A percentile compares a stretch with the other conserved stretches of the same genome.
These are phyloP conservation scores for Noctua fimbriata DNA, from an alignment of 2,888 invertebrate species.

Conservation along the genomic window DNA sequence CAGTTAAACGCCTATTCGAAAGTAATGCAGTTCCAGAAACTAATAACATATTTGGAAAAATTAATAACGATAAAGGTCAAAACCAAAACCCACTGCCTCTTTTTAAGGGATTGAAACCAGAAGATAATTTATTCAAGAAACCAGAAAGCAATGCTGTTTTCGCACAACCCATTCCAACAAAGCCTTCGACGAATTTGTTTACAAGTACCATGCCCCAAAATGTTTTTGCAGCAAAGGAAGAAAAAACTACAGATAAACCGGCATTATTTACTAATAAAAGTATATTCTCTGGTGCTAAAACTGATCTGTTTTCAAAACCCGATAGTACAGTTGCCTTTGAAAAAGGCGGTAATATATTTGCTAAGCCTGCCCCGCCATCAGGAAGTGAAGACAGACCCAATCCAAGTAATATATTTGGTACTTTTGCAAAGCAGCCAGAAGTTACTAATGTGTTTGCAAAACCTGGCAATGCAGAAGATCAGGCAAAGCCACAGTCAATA, in stretches of 20 bases:
- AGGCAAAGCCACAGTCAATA: slow-evolving; percentile 62
- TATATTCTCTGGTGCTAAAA: slow-evolving; percentile 65
- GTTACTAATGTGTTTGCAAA: slow-evolving; percentile 68
- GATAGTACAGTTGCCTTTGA: slow-evolving; percentile 68
- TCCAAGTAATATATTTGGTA: slow-evolving; percentile 78
- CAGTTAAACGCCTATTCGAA: slow-evolving; percentile 64
- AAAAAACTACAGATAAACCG: slow-evolving; percentile 37
- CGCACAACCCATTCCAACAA: slow-evolving; percentile 56
- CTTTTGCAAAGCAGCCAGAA: slow-evolving; percentile 72
- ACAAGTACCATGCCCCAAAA: slow-evolving; percentile 44
- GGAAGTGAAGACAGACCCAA: slow-evolving; percentile 67
- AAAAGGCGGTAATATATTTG: slow-evolving; percentile 77
- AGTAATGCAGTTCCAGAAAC: slow-evolving; percentile 45
- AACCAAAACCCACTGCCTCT: slow-evolving; percentile 60
- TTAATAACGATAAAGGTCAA: slow-evolving; percentile 65
- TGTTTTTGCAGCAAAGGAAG: slow-evolving; percentile 52
- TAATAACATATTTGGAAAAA: slow-evolving; percentile 67
- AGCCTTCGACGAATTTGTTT: slow-evolving; percentile 62
- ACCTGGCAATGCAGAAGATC: slow-evolving; percentile 41
- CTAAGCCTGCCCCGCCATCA: slow-evolving; percentile 64
- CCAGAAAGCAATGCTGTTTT: slow-evolving; percentile 65
- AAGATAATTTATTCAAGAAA: slow-evolving; percentile 64
- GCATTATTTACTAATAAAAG: slow-evolving; percentile 53
- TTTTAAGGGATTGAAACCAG: slow-evolving; percentile 63
- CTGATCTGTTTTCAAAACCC: slow-evolving; percentile 69